A percentile compares a stretch with the other conserved stretches of the same genome.
These are phyloP conservation scores for Agrilus planipennis DNA, from an alignment of 1,140 invertebrate genomes.

Conservation along the genomic window DNA sequence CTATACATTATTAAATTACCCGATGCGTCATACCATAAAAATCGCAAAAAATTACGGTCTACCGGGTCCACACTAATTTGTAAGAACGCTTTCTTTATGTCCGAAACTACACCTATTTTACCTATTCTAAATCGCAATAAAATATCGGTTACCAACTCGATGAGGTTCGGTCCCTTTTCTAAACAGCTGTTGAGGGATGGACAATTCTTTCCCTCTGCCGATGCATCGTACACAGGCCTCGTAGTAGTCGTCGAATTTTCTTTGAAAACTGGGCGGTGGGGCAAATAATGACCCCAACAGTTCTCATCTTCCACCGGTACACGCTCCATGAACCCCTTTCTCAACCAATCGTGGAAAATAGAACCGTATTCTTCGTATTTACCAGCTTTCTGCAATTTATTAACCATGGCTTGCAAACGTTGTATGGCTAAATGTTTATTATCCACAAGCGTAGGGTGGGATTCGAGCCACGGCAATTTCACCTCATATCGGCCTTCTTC, in stretches of 20 bases:
- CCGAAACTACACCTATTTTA: constrained; percentile 26
- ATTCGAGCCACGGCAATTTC: no score
- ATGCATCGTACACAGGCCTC: constrained; percentile 12
- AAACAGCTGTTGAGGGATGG: constrained; percentile 3
- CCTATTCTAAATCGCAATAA: constrained; percentile 28
- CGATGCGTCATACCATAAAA: neutral
- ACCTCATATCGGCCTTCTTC: no score
- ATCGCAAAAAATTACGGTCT: neutral
- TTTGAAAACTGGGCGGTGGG: constrained; percentile 10
- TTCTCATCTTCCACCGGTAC: no score
- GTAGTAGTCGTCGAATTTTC: constrained; percentile 7
- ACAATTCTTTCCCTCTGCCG: constrained; percentile 2
- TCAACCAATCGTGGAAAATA: no score
- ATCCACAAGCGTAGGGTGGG: no score
- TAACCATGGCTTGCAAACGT: no score
- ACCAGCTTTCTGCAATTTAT: no score
- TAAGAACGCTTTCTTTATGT: constrained; percentile 34
- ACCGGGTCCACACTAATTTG: constrained; percentile 21
- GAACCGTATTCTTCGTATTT: no score
- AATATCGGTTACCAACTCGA: constrained; percentile 29
- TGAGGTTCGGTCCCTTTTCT: constrained; percentile 22
- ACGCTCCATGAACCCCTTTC: no score
- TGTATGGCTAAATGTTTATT: no score
- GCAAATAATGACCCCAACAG: constrained; percentile 13
- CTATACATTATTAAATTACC: neutral